These are phyloP conservation scores for Sclerurus mexicanus DNA, from an alignment of 2,113 vertebrate species.

Conservation along the genomic window DNA sequence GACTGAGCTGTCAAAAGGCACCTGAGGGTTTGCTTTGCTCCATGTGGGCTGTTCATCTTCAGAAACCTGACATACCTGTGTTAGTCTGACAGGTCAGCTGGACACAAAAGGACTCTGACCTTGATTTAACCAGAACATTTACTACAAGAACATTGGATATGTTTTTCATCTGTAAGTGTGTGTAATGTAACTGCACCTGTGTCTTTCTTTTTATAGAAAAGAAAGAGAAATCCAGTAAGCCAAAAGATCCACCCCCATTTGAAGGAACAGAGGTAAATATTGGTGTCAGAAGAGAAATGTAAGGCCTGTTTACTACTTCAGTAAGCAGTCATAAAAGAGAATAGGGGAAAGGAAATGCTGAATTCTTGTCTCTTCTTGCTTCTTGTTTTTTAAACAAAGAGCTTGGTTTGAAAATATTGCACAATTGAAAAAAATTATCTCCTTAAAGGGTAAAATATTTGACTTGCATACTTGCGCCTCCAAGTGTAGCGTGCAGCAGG, in stretches of 20 bases:
- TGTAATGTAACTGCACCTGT: background rate
- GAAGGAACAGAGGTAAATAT: conserved; percentile 88
- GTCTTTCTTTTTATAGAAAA: conserved; percentile 71
- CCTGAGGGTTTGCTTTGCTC: background rate
- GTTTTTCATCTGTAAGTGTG: background rate
- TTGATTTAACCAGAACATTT: background rate
- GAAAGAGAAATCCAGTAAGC: conserved; percentile 83
- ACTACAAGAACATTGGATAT: background rate
- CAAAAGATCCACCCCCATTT: conserved; percentile 86
- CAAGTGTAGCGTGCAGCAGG: background rate
- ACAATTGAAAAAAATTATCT: conserved; percentile 23
- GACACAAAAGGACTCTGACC: background rate
- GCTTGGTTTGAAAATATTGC: background rate
- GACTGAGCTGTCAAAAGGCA: background rate
- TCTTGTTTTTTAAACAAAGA: conserved; percentile 21
- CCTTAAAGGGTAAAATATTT: conserved; percentile 36
- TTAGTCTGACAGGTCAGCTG: background rate
- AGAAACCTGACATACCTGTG: background rate
- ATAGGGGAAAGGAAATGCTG: background rate
- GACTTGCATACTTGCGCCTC: background rate
- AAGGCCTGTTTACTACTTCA: background rate
- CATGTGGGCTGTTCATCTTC: background rate
- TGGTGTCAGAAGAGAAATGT: background rate
- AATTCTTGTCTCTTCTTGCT: background rate
- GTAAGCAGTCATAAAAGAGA: background rate